Percentiles rank a stretch among this genome's conserved stretches.
phyloP scores from a whole-genome alignment of 2,797 vertebrate species.

The Anguilla marmorata region DNA sequence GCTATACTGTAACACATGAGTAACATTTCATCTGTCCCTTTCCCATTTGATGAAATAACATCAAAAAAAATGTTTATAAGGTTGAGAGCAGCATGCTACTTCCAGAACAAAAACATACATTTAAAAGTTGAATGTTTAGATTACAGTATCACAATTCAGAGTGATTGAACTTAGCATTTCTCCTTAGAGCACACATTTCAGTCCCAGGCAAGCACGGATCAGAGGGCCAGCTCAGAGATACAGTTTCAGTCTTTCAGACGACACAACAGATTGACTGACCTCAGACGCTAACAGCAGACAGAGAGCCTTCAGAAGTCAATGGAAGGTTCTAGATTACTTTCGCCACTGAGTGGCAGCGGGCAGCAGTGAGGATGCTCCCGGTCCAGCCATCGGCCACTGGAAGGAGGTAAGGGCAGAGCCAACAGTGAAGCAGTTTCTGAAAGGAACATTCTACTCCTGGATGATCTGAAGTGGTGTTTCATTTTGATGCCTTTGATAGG shows the following conservation, averaged over 20 bases:
- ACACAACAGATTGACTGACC: neutral
- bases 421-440: neutral
- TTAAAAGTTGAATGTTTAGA: neutral
- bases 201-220: neutral
- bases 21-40: neutral
- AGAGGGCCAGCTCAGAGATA: neutral
- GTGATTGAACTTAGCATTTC: neutral
- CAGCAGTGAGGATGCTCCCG: neutral
- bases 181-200: neutral
- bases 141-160: neutral
- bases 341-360: neutral
- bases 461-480: neutral
- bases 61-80: neutral
- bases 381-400: neutral
- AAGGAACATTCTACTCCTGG: neutral
- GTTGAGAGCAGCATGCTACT: neutral
- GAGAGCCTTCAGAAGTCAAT: neutral
- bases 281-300: neutral
- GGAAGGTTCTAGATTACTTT: neutral
- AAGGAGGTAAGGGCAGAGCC: neutral
- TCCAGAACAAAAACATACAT: neutral
- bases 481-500: no score
- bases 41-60: neutral
- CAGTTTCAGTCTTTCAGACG: neutral
- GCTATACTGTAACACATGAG: neutral